Percentiles rank a stretch among this genome's conserved stretches.
Conservation (phyloP, 2,888 invertebrate genomes). For the Plebejus argus region DNA sequence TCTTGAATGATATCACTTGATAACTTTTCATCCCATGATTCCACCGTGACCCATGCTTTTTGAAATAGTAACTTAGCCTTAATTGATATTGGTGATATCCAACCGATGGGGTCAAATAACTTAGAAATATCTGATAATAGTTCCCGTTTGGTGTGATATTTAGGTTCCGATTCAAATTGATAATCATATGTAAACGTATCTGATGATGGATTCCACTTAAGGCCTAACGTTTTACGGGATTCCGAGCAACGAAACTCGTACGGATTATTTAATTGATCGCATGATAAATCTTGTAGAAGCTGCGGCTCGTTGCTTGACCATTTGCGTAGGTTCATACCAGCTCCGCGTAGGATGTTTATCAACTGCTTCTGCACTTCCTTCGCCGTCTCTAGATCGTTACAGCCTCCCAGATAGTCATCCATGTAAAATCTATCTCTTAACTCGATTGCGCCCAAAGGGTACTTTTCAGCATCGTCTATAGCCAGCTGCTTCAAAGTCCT, state of each 20-base stretch:
- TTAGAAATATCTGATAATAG: background rate
- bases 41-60: background rate
- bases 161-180: too few species aligned
- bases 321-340: conserved; percentile 39
- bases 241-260: conserved; percentile 35
- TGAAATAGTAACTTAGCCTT: background rate
- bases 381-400: conserved; percentile 20
- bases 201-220: conserved; percentile 24
- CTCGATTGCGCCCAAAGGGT: too few species aligned
- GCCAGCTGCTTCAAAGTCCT: too few species aligned
- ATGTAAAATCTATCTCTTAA: too few species aligned
- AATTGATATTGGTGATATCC: background rate
- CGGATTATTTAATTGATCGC: conserved; percentile 30
- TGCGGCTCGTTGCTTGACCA: too few species aligned
- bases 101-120: background rate
- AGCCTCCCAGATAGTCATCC: conserved; percentile 14
- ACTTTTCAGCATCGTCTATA: too few species aligned
- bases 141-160: background rate
- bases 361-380: conserved; percentile 30
- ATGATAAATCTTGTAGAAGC: too few species aligned
- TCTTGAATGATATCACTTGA: background rate
- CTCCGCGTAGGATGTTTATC: conserved; percentile 33
- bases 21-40: too few species aligned
- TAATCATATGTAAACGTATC: too few species aligned
- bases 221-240: conserved; percentile 36